Percentiles rank a stretch among this genome's conserved stretches.
phyloP scores from a whole-genome alignment of 1,140 invertebrate genomes.

The Drosophila bocqueti region DNA sequence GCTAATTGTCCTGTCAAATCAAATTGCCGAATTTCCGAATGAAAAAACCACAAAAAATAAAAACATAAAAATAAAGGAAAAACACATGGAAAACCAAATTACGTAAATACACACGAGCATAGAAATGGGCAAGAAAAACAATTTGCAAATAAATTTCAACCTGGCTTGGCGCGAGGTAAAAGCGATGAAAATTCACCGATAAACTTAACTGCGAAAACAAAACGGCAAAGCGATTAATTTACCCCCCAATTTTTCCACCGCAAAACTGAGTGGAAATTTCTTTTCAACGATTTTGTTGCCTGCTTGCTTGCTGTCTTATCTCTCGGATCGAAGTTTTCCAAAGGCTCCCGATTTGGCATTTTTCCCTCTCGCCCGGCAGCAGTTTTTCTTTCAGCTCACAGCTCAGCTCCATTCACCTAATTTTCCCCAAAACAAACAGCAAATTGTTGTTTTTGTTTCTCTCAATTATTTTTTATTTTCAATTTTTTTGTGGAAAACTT shows the following conservation, averaged over 20 bases:
- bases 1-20: constrained; percentile 68
- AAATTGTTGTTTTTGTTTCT: constrained; percentile 11
- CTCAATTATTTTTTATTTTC: constrained; percentile 2
- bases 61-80: neutral
- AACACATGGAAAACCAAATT: constrained; percentile 21
- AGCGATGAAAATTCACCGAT: constrained; percentile 61
- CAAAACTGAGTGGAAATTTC: constrained; percentile 35
- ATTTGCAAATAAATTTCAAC: constrained; percentile 47
- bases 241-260: constrained; percentile 2
- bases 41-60: constrained; percentile 5
- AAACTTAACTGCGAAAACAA: constrained; percentile 61
- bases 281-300: constrained; percentile 22
- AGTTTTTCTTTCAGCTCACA: constrained; percentile 16
- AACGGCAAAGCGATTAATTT: constrained; percentile 41
- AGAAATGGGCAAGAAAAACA: constrained; percentile 25
- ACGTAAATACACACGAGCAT: constrained; percentile 43
- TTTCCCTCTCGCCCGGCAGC: constrained; percentile 27
- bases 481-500: constrained; percentile 46
- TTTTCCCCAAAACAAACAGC: constrained; percentile 45
- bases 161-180: constrained; percentile 32
- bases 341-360: constrained; percentile 39
- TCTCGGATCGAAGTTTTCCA: constrained; percentile 40
- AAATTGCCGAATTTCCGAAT: constrained; percentile 26
- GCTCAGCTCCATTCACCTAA: constrained; percentile 70
- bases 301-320: constrained; percentile 43